Base-by-base conservation (phyloP, 2,888 invertebrate species). In the Xanthorhoe designata region DNA sequence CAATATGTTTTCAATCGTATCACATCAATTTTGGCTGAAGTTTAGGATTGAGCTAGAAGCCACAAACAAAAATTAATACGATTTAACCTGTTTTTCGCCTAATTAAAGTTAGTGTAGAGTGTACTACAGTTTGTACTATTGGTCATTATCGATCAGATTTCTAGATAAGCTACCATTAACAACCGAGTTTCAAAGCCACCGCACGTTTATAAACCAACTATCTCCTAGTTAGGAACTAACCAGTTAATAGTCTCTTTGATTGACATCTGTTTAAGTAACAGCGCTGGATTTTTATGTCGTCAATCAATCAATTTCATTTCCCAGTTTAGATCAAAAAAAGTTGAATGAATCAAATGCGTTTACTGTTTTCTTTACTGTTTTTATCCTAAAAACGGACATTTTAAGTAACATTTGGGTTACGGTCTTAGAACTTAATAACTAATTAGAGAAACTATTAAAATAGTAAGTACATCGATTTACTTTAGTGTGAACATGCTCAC, bases 241-340 rank as follows among this genome's bases (percentile, higher is more conserved):
- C 73, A 68, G 66, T 77, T 74, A 80, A 77, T 77, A 70, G 71
- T 73, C 70, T 2, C n/a, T 61, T 80, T 90, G 90, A 90, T 91
- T 88, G 88, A 91, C 88, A 81, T 87, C 74, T 79, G 74, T 81
- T 79, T 76, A 74, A 81, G 81, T 74, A 74, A 78, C 75, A 82
- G 84, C 87, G 86, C 90, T 83, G 89, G 87, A 87, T 84, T 87
- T 90, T 91, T 88, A 91, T 88, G 86, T 86, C 85, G 83, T 82
- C 83, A 83, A 92, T 92, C 90, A 91, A 92, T 92, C 91, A 91
- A 88, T 82, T 86, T 87, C 85, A 89, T 88, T 87, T 88, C 83
- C 75, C 77, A 75, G 75, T 78, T 74, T 74, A 75, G 74, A 75
- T 73, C 72, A 69, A 73, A 76, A 73, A 74, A 76, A 59, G 60